Percentiles rank a stretch among this genome's conserved stretches.
Conservation (phyloP, 2,113 vertebrate species). For the Andinoacara biseriatus region DNA sequence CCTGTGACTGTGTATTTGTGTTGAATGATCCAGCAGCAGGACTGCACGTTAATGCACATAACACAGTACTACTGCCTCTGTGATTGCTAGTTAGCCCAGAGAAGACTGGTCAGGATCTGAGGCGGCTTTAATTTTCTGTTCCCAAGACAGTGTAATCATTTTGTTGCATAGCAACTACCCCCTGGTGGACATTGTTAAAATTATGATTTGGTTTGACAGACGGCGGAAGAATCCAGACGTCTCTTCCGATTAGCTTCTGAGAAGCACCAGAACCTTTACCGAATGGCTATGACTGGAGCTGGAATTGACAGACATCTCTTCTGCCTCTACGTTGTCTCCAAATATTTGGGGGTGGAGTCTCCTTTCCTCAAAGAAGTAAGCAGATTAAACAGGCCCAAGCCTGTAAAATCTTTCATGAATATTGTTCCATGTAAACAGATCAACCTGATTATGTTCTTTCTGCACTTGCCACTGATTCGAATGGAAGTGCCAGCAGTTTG, state of each 20-base stretch:
- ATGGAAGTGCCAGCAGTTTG: too few species aligned
- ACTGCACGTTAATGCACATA: not conserved
- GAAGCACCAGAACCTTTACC: conserved; percentile 87
- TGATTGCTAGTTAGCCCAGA: accelerated
- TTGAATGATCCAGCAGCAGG: accelerated
- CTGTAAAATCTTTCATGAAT: not conserved
- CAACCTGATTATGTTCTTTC: not conserved
- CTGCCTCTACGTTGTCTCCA: conserved; percentile 86
- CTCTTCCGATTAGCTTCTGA: conserved; percentile 82
- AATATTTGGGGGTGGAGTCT: conserved; percentile 84
- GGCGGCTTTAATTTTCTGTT: not conserved
- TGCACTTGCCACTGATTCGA: too few species aligned
- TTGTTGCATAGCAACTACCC: not conserved
- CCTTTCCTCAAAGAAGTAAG: conserved; percentile 83
- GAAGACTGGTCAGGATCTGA: not conserved
- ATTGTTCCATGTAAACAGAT: not conserved
- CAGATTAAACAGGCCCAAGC: not conserved
- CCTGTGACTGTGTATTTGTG: not conserved
- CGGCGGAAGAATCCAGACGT: conserved; percentile 68
- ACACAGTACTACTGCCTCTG: not conserved
- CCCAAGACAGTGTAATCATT: not conserved
- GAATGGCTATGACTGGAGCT: conserved; percentile 86
- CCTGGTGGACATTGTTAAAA: not conserved
- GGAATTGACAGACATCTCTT: conserved; percentile 89
- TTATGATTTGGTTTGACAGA: conserved; percentile 62